A percentile compares a stretch with the other conserved stretches of the same genome.
Conservation (phyloP, 2,113 vertebrate genomes). For the Hiodon tergisus region DNA sequence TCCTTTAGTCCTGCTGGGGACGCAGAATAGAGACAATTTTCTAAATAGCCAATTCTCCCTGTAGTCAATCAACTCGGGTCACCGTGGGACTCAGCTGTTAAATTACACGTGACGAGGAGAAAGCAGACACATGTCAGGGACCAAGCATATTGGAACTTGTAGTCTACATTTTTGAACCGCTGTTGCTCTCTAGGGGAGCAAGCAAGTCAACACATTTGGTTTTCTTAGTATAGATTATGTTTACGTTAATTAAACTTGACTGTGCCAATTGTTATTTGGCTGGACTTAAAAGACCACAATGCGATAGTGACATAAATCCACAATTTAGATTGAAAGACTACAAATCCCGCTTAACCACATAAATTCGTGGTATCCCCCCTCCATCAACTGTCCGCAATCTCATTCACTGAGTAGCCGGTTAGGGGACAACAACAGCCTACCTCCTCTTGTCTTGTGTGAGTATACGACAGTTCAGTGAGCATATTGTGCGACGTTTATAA, state of each 20-base stretch:
- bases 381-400: slow-evolving; percentile 42
- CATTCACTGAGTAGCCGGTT: slow-evolving; percentile 47
- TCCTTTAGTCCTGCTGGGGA: neutral
- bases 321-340: slow-evolving; percentile 36
- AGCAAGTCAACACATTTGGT: neutral
- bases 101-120: slow-evolving; percentile 29
- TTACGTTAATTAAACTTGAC: no score
- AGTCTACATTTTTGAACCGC: slow-evolving; percentile 21
- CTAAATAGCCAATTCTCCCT: neutral
- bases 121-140: slow-evolving; percentile 27
- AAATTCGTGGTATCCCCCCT: slow-evolving; percentile 30
- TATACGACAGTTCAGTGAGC: slow-evolving; percentile 27
- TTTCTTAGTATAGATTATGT: no score
- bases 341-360: slow-evolving; percentile 47
- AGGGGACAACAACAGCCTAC: slow-evolving; percentile 56
- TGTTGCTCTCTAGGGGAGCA: neutral
- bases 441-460: slow-evolving; percentile 56
- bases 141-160: slow-evolving; percentile 39
- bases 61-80: slow-evolving; percentile 41
- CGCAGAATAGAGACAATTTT: slow-evolving; percentile 24
- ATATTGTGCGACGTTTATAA: neutral
- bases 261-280: no score
- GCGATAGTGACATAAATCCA: neutral
- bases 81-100: slow-evolving; percentile 50
- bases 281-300: no score